A percentile compares a stretch with the other conserved stretches of the same genome.
These are phyloP conservation scores for Dorcus hopei DNA, from an alignment of 2,888 invertebrate species.

Conservation along the genomic window DNA sequence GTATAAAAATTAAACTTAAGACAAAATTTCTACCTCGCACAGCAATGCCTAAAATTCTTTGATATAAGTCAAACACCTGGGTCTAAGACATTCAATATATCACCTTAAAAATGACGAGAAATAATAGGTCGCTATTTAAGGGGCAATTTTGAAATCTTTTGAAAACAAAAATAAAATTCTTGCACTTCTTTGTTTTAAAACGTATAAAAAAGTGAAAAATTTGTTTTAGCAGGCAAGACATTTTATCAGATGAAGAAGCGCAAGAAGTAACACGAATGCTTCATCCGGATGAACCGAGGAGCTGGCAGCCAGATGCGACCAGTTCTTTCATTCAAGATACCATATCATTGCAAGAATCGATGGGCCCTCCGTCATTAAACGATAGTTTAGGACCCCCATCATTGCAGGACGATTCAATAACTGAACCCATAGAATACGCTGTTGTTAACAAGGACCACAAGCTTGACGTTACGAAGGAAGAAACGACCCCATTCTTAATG, in stretches of 20 bases:
- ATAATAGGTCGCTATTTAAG: too few relatives aligned
- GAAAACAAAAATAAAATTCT: too few relatives aligned
- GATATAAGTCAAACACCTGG: too few relatives aligned
- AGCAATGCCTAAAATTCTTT: too few relatives aligned
- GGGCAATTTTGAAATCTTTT: too few relatives aligned
- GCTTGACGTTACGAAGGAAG: conserved; percentile 6
- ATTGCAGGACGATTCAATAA: conserved; percentile 41
- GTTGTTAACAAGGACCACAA: conserved; percentile 26
- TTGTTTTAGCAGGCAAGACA: conserved; percentile 28
- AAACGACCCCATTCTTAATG: conserved; percentile 24
- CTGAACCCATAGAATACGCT: conserved; percentile 31
- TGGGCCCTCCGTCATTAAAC: conserved; percentile 45
- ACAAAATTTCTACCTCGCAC: too few relatives aligned
- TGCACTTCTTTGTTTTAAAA: too few relatives aligned
- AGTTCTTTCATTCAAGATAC: conserved; percentile 43
- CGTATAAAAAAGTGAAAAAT: not conserved
- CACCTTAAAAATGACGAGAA: too few relatives aligned
- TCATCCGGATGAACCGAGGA: conserved; percentile 56
- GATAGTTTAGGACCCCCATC: conserved; percentile 45
- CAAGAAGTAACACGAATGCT: conserved; percentile 82
- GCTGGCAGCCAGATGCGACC: conserved; percentile 48
- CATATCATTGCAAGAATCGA: conserved; percentile 48
- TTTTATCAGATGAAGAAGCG: conserved; percentile 86
- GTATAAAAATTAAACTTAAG: too few relatives aligned
- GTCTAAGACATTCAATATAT: too few relatives aligned